Evolutionary conservation across 2,797 vertebrate genomes (phyloP).

Genomic region (Aselliscus stoliczkanus): DNA sequence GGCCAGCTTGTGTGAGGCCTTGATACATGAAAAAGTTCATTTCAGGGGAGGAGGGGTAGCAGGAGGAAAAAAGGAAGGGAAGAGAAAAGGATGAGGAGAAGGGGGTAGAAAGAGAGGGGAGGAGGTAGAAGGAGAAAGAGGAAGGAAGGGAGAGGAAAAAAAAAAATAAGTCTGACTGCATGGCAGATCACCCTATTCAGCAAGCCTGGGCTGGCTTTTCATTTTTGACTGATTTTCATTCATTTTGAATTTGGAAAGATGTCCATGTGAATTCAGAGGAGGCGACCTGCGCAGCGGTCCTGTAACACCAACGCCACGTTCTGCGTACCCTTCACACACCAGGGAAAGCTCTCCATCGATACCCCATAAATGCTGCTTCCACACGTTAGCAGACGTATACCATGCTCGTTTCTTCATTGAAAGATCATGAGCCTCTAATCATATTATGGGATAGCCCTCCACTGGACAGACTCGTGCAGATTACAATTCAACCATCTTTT

Average conservation of each 20-base stretch:
- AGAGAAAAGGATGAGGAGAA: background rate
- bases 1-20: background rate
- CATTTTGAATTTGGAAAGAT: background rate
- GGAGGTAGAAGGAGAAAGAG: background rate
- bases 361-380: accelerated
- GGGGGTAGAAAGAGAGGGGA: no score
- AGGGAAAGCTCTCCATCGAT: accelerated
- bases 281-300: slow-evolving; percentile 32
- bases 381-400: background rate
- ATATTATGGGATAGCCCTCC: background rate
- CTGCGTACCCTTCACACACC: background rate
- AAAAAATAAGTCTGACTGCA: background rate
- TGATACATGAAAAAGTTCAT: background rate
- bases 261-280: slow-evolving; percentile 13
- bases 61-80: background rate
- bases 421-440: background rate
- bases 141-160: background rate
- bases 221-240: background rate
- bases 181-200: background rate
- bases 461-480: background rate
- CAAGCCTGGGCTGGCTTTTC: background rate
- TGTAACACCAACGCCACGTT: background rate
- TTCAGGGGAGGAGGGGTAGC: background rate
- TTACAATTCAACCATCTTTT: background rate
- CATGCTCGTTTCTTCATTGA: background rate